Conservation (phyloP, 2,113 vertebrate genomes). For the Rhinoderma darwinii region DNA sequence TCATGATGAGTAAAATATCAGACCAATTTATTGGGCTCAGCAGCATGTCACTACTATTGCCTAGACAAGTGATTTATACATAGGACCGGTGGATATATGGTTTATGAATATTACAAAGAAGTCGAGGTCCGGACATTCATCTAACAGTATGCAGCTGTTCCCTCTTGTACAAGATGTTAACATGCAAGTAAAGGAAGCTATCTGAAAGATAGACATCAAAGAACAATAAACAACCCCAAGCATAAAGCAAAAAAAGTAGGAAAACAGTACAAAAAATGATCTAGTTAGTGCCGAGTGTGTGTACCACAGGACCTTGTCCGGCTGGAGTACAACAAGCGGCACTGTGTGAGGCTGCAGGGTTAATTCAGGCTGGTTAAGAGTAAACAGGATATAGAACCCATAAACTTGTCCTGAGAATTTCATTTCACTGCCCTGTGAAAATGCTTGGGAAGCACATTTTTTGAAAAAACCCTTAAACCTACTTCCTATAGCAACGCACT, state of each 20-base stretch:
- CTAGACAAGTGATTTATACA: conserved; percentile 6
- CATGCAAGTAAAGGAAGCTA: conserved; percentile 18
- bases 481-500: conserved; percentile 23
- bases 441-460: conserved; percentile 52
- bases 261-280: neutral
- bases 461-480: conserved; percentile 19
- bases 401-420: conserved; percentile 39
- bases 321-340: neutral
- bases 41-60: neutral
- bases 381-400: conserved; percentile 50
- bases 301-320: neutral
- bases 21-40: neutral
- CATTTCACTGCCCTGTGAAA: neutral
- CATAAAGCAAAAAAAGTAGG: neutral
- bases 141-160: neutral
- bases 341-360: conserved; percentile 4
- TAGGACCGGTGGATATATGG: neutral
- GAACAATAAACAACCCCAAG: conserved; percentile 15
- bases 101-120: conserved; percentile 19
- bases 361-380: neutral
- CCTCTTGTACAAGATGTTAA: neutral
- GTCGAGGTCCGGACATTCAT: neutral
- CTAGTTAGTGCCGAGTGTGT: neutral
- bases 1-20: neutral
- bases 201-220: conserved; percentile 18